Evolutionary conservation across 2,113 vertebrate genomes (phyloP).

Genomic region (Platanista minor): DNA sequence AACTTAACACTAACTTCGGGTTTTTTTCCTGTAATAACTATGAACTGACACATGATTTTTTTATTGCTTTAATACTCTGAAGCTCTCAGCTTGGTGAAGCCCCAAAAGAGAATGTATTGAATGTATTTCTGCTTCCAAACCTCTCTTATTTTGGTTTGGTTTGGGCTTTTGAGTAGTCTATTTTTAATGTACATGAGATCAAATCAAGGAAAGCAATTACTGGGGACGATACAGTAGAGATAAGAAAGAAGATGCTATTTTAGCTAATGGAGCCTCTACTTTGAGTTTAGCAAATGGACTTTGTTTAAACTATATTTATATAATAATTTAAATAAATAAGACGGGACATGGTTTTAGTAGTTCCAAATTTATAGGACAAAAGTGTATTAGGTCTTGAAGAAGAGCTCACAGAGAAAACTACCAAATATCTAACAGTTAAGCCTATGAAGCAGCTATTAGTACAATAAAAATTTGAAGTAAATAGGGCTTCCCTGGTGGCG

Average conservation of each 20-base stretch:
- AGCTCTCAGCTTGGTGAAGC: background rate
- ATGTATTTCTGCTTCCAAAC: conserved; percentile 24
- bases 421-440: background rate
- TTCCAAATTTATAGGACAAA: background rate
- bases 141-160: background rate
- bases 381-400: background rate
- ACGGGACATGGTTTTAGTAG: background rate
- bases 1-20: conserved; percentile 1
- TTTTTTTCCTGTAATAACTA: background rate
- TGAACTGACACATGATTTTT: background rate
- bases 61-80: conserved; percentile 29
- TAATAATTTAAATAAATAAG: conserved; percentile 44
- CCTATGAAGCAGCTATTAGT: background rate
- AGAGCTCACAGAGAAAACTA: conserved; percentile 21
- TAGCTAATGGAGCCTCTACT: background rate
- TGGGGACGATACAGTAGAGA: background rate
- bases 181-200: conserved; percentile 17
- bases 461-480: conserved; percentile 3
- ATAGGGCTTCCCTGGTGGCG: too few relatives aligned
- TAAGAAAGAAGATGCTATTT: background rate
- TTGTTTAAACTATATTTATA: conserved; percentile 56
- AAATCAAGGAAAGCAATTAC: conserved; percentile 14
- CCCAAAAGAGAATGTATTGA: background rate
- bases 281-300: conserved; percentile 36
- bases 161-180: background rate